A percentile compares a stretch with the other conserved stretches of the same genome.
phyloP scores from a whole-genome alignment of 2,797 vertebrate species.

The Acestrorhynchus altus region DNA sequence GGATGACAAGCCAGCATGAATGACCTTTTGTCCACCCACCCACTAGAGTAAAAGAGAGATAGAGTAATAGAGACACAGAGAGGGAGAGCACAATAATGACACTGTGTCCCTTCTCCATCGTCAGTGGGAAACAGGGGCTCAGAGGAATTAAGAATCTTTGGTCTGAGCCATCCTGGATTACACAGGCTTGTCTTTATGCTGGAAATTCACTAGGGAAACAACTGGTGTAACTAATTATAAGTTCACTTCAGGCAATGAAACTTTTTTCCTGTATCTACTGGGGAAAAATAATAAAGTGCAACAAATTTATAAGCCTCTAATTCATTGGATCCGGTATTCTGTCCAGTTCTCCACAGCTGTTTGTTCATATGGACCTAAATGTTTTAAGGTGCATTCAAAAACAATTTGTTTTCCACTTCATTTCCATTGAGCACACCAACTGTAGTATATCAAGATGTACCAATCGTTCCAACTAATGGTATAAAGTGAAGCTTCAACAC shows the following conservation, averaged over 20 bases:
- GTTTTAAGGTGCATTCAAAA: background rate
- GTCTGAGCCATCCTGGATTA: constrained; percentile 54
- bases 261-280: constrained; percentile 1
- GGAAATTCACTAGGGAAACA: constrained; percentile 53
- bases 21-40: constrained; percentile 62
- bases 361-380: background rate
- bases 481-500: too few species aligned
- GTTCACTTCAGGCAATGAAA: constrained; percentile 32
- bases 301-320: constrained; percentile 6
- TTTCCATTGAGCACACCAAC: background rate
- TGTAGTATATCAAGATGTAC: background rate
- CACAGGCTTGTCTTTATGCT: constrained; percentile 50
- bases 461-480: background rate
- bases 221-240: constrained; percentile 49
- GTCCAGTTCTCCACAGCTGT: background rate
- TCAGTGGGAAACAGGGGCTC: constrained; percentile 56
- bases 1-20: constrained; percentile 58
- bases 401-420: background rate
- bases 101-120: constrained; percentile 52
- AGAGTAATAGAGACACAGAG: constrained; percentile 4
- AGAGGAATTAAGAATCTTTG: constrained; percentile 51
- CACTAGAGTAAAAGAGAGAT: constrained; percentile 27
- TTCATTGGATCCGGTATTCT: constrained; percentile 13
- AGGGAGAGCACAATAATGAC: constrained; percentile 55
- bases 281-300: background rate